These are phyloP conservation scores for Meteorus colon DNA, from an alignment of 2,888 invertebrate genomes.

Conservation along the genomic window DNA sequence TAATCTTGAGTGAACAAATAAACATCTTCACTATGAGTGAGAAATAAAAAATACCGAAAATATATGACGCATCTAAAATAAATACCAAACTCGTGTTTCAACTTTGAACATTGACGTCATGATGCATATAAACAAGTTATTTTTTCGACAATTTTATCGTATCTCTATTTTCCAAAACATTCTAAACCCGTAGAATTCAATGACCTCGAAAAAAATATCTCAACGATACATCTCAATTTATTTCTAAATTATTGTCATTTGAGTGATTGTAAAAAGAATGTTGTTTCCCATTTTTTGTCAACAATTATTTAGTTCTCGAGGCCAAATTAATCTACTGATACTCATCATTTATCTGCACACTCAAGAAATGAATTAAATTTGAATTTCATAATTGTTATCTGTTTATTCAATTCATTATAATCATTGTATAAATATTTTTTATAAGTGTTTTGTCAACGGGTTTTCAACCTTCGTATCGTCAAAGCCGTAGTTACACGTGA, in stretches of 20 bases:
- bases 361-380: no score
- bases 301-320: no score
- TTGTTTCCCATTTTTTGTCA: no score
- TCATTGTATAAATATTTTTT: no score
- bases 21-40: not conserved
- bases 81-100: not conserved
- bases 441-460: not conserved
- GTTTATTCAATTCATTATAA: no score
- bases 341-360: no score
- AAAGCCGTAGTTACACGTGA: not conserved
- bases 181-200: not conserved
- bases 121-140: not conserved
- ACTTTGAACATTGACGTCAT: not conserved
- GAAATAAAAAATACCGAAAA: not conserved
- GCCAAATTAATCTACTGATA: no score
- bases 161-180: not conserved
- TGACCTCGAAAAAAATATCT: not conserved
- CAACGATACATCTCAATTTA: not conserved
- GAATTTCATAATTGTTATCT: no score
- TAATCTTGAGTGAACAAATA: no score
- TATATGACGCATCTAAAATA: not conserved
- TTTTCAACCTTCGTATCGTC: no score
- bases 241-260: not conserved
- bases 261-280: no score
- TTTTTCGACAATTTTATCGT: not conserved